A percentile compares a stretch with the other conserved stretches of the same genome.
Conservation (phyloP, 1,140 invertebrate genomes). For the Nephila pilipes region DNA sequence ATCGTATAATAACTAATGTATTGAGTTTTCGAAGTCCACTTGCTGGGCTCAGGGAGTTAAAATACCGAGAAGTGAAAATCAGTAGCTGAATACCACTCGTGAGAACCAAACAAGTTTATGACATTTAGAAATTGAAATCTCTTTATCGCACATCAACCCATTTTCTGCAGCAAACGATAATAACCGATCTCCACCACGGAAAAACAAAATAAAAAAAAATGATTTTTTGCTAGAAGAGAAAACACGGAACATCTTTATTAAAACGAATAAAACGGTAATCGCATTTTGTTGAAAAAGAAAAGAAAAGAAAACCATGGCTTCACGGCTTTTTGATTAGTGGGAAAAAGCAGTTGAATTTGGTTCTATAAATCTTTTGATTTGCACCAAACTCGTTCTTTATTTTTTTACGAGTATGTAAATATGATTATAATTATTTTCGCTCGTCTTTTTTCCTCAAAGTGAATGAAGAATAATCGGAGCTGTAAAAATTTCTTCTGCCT, state of each 20-base stretch:
- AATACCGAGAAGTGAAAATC: background rate
- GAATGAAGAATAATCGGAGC: background rate
- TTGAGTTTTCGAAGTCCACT: background rate
- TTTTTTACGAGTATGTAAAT: background rate
- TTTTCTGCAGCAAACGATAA: slow-evolving; percentile 11
- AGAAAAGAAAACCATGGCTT: background rate
- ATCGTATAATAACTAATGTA: background rate
- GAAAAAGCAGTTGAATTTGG: background rate
- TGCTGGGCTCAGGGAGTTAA: background rate
- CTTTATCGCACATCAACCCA: slow-evolving; percentile 34
- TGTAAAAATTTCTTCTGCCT: background rate
- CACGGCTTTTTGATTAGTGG: background rate
- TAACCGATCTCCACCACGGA: background rate
- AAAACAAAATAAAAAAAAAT: slow-evolving; percentile 1
- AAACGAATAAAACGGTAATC: background rate
- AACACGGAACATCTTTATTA: slow-evolving; percentile 17
- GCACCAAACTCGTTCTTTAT: background rate
- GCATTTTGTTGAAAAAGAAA: background rate
- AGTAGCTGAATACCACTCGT: background rate
- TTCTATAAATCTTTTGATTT: slow-evolving; percentile 15
- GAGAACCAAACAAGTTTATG: slow-evolving; percentile 19
- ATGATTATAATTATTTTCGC: background rate
- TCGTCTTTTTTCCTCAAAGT: background rate
- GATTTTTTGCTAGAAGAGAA: background rate
- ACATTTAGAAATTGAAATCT: slow-evolving; percentile 1